Conservation (phyloP, 1,140 invertebrate genomes). For the Eriosoma lanigerum region DNA sequence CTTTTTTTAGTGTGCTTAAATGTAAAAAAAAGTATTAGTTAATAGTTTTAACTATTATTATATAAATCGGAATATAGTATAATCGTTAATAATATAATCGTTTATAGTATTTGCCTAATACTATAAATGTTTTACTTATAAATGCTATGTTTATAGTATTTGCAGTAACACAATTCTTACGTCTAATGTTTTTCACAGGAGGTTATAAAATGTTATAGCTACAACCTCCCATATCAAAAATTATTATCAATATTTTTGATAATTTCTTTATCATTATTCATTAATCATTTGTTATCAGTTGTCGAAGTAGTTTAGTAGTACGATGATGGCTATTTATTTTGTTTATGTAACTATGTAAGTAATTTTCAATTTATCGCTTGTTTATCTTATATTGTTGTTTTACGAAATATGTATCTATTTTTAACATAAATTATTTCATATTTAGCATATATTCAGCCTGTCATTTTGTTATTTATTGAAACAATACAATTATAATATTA, state of each 20-base stretch:
- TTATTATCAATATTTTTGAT: conserved; percentile 15
- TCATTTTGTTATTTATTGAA: neutral
- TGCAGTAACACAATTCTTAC: too few species aligned
- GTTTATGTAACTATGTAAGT: conserved; percentile 18
- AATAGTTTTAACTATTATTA: too few species aligned
- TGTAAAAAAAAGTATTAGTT: too few species aligned
- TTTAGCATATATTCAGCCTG: too few species aligned
- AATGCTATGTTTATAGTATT: too few species aligned
- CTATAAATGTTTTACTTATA: too few species aligned
- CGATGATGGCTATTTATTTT: neutral
- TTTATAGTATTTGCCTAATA: too few species aligned
- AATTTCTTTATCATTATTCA: neutral
- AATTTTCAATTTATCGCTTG: neutral
- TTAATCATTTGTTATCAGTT: neutral
- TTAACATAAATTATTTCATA: too few species aligned
- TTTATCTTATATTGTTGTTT: neutral
- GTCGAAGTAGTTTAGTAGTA: neutral
- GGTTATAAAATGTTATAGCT: neutral
- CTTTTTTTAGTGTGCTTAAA: too few species aligned
- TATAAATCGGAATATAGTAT: too few species aligned
- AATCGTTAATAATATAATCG: too few species aligned
- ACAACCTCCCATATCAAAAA: neutral
- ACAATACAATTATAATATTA: neutral
- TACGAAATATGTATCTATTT: neutral
- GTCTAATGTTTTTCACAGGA: neutral